Base-by-base conservation (phyloP, 2,113 vertebrate genomes). In the Agapornis roseicollis region DNA sequence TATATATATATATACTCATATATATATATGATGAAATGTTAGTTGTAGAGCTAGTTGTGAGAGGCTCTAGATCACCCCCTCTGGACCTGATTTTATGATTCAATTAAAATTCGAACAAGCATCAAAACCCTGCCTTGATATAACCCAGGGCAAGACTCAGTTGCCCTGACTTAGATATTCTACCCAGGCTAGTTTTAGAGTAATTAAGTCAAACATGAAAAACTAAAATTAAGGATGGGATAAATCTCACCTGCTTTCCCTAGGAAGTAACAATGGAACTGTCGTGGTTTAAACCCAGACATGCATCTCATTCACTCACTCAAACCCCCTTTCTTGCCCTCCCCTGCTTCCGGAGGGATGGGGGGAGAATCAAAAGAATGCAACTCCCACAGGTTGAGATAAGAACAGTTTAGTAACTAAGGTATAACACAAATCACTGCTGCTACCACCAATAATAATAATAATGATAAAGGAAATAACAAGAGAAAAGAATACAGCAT, bases 61-160 rank as follows among this genome's bases (percentile, higher is more conserved):
- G 50, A 66, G 16, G 23, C 18, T 80, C 4, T 73, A 73, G 46
- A 46, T 77, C 37, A 80, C 28, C 6, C 39, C 53, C 28, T 53
- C n/a, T 42, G 39, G 33, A 71, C 10, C 8, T 68, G 42, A 68
- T 84, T 93, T 88, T 84, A 84, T 64, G 68, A 74, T 69, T 86
- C n/a, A 86, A 84, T 79, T 89, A 81, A 84, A 96, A 95, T 76
- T 65, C 16, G 86, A 86, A 64, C 41, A 79, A 92, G 65, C 31
- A 80, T 46, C 52, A 65, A 72, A 89, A 74, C 50, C 52, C 83
- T 84, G 17, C 29, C 13, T 70, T 33, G 20, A 61, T 80, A 44
- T 69, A 82, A 94, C 50, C 37, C n/a, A 78, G 19, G 44, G 27
- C 39, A 86, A 61, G 29, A 88, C 31, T 79, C 69, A 81, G 10